These are phyloP conservation scores for Synergus laeviventris DNA, from an alignment of 2,888 invertebrate species.

Conservation along the genomic window DNA sequence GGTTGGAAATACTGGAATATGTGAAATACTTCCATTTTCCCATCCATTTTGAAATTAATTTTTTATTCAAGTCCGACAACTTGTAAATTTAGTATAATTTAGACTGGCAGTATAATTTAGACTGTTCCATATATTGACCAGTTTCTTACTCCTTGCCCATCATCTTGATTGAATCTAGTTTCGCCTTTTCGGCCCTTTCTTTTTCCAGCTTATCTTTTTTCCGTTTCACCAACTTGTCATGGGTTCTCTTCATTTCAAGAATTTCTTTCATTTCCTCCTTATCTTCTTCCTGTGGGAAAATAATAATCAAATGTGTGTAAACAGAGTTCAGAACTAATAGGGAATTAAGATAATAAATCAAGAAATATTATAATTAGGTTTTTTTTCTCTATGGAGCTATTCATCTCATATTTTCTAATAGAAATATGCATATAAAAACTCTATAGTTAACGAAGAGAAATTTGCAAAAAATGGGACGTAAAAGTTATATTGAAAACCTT, in stretches of 20 bases:
- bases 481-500: not conserved
- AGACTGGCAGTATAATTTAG: not conserved
- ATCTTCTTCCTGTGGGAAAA: conserved; percentile 85
- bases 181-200: conserved; percentile 46
- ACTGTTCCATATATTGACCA: conserved; percentile 27
- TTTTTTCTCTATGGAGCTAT: no score
- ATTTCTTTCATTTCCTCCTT: conserved; percentile 97
- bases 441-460: not conserved
- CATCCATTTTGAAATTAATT: not conserved
- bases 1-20: not conserved
- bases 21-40: not conserved
- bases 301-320: not conserved
- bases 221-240: conserved; percentile 87
- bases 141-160: conserved; percentile 44
- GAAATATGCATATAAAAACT: not conserved
- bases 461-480: not conserved
- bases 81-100: not conserved
- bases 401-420: no score
- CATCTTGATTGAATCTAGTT: not conserved
- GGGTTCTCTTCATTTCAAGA: conserved; percentile 91
- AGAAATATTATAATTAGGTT: not conserved
- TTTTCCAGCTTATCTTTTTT: conserved; percentile 73
- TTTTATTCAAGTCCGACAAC: conserved; percentile 21
- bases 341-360: no score
- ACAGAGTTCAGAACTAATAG: not conserved